phyloP scores from a whole-genome alignment of 1,140 invertebrate species.

The Calosoma granatense region DNA sequence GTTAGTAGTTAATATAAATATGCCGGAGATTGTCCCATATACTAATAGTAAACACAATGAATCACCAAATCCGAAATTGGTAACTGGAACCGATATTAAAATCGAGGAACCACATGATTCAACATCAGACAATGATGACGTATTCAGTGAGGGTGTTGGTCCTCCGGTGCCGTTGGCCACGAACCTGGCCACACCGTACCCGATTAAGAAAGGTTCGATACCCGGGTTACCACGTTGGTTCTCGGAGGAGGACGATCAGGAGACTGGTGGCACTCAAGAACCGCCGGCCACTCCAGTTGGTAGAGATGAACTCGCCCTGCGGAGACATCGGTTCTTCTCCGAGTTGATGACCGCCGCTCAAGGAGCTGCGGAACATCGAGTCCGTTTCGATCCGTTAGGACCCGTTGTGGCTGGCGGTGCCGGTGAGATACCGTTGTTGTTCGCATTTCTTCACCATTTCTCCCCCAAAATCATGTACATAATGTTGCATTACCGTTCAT shows the following conservation, averaged over 20 bases:
- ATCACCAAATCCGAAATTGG: neutral
- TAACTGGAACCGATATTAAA: neutral
- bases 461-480: neutral
- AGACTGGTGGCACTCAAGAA: slow-evolving; percentile 48
- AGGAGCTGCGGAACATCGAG: slow-evolving; percentile 59
- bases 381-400: slow-evolving; percentile 60
- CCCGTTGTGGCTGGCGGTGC: slow-evolving; percentile 51
- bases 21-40: neutral
- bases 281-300: slow-evolving; percentile 64
- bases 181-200: slow-evolving; percentile 20
- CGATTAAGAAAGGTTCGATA: slow-evolving; percentile 17
- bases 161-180: slow-evolving; percentile 20
- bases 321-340: slow-evolving; percentile 65
- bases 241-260: slow-evolving; percentile 30
- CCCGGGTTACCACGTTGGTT: slow-evolving; percentile 22
- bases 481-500: neutral
- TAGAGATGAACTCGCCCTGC: slow-evolving; percentile 61
- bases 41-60: neutral
- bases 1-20: too few relatives aligned
- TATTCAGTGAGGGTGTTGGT: slow-evolving; percentile 33
- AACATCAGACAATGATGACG: slow-evolving; percentile 33
- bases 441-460: neutral
- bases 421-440: slow-evolving; percentile 32
- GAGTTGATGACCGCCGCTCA: slow-evolving; percentile 60
- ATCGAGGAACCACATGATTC: neutral